Evolutionary conservation across 2,113 vertebrate genomes (phyloP), one percentile per base, ranked within the genome.

Genomic region (Labeo rohita): DNA sequence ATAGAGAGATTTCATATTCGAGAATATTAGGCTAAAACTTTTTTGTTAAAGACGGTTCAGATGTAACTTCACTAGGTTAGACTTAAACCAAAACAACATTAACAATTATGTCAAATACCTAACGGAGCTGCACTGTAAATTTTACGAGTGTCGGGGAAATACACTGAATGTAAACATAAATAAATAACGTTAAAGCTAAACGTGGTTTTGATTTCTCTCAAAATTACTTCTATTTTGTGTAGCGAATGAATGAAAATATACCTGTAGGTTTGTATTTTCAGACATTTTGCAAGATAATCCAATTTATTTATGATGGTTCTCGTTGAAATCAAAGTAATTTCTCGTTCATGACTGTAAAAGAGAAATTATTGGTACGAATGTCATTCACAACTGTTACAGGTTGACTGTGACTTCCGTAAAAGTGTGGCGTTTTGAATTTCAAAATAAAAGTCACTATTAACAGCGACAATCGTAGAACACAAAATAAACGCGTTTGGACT

Each of bases 201-300:
- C 15, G 15, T 16, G 34, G 65, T 13, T 68, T 68, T 66, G 11
- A 66, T n/a, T 63, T 63, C 59, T 63, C n/a, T 63, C 21, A 11
- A 63, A 63, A 54, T 54, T 2, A 54, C 15, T 18, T 18, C 16
- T 0, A 1, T 59, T 11, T 65, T 65, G n/a, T 34, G 28, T 66
- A 72, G 39, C 28, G n/a, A 80, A 23, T 80, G 77, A 80, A 80
- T 80, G 10, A 49, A 39, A 43, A 28, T 43, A 63, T 65, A 66
- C 79, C 79, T 81, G 79, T 8, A 66, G 43, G 47, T 81, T 16
- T 49, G 59, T 66, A 59, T 81, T 47, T 66, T 6, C 59, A 4
- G 79, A 66, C 79, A 81, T 81, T 66, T 15, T 81, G 13, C 2
- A 49, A 49, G 78, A 47, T 49, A 2, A 47, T 15, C 12, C 8